phyloP scores from a whole-genome alignment of 2,888 invertebrate species.

The Lapara coniferarum region DNA sequence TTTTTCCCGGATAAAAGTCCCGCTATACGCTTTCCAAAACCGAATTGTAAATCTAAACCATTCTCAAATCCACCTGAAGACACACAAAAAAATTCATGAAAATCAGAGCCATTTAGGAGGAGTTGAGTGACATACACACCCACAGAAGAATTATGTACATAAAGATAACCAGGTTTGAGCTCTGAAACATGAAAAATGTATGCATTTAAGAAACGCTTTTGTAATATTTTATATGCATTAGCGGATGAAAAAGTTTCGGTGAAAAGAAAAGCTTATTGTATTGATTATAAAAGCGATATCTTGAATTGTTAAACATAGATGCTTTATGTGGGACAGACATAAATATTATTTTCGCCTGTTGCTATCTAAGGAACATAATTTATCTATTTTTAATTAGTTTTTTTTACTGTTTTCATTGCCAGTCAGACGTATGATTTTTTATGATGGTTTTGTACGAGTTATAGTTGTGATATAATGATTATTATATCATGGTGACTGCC shows the following conservation, averaged over 20 bases:
- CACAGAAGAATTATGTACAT: too few relatives aligned
- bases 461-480: too few relatives aligned
- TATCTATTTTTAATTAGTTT: not conserved
- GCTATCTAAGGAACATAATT: not conserved
- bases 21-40: too few relatives aligned
- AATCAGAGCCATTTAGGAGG: too few relatives aligned
- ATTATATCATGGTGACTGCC: too few relatives aligned
- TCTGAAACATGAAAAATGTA: constrained; percentile 6
- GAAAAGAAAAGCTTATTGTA: not conserved
- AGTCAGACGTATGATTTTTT: not conserved
- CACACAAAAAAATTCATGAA: too few relatives aligned
- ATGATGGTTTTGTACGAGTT: too few relatives aligned
- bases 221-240: not conserved
- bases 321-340: not conserved
- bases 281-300: not conserved
- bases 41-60: too few relatives aligned
- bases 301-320: not conserved
- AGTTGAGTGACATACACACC: too few relatives aligned
- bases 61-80: too few relatives aligned
- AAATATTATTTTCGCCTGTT: not conserved
- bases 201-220: not conserved
- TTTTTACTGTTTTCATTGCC: not conserved
- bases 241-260: not conserved
- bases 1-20: too few relatives aligned
- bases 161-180: not conserved